Conservation (phyloP, 2,888 invertebrate genomes). For the Microctonus aethiopoides region DNA sequence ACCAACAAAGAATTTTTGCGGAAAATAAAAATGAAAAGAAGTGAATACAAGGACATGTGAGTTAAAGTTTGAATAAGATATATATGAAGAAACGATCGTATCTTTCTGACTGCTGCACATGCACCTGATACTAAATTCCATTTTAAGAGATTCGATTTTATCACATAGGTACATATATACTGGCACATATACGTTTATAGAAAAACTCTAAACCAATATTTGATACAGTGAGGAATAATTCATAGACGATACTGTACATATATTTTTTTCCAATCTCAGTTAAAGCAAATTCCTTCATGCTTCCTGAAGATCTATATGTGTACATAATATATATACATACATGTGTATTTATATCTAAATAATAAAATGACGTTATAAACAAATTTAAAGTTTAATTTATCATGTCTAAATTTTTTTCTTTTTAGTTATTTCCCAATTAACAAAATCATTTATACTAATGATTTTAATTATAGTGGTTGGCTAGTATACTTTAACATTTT, state of each 20-base stretch:
- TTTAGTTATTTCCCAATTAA: too few relatives aligned
- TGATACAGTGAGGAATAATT: conserved; percentile 39
- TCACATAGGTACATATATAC: conserved; percentile 16
- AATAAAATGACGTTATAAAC: too few relatives aligned
- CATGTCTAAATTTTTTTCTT: too few relatives aligned
- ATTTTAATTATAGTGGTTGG: too few relatives aligned
- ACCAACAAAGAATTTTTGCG: background rate
- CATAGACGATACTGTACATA: conserved; percentile 16
- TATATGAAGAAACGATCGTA: background rate
- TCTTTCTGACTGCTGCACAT: background rate
- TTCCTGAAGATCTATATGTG: background rate
- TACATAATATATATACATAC: too few relatives aligned
- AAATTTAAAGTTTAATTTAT: too few relatives aligned
- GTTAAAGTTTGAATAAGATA: background rate
- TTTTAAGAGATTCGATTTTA: conserved; percentile 19
- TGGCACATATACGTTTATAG: background rate
- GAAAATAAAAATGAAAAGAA: background rate
- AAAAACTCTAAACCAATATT: background rate
- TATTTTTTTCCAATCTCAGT: background rate
- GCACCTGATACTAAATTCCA: conserved; percentile 21
- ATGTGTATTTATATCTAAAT: too few relatives aligned
- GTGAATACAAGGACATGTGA: background rate
- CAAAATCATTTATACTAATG: too few relatives aligned
- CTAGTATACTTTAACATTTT: too few relatives aligned
- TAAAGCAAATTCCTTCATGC: background rate